Evolutionary conservation across 1,140 invertebrate genomes (phyloP), one percentile per base, ranked within the genome.

Genomic region (Proctacanthus coquilletti): DNA sequence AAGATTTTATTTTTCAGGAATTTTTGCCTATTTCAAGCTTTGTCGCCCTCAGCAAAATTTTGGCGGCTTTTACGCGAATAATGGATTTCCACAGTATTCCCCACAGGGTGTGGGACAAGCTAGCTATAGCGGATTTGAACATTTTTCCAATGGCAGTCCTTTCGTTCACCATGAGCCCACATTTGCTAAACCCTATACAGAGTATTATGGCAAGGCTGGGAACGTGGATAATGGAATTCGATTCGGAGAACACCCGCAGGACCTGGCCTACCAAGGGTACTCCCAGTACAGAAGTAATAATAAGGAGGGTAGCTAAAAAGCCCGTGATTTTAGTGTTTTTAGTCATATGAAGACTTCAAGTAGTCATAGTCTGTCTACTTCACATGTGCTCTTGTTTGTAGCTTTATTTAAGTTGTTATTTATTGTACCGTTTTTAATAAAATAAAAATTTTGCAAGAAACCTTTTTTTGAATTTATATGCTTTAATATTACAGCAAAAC

Each of bases 21-120:
- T 83, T 1, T 84, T 84, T 40, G 82, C 75, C 6, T 84, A 83
- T 61, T 83, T 84, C 55, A 82, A 82, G 49, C 63, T 84, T 18
- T 84, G 78, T 62, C 71, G 68, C 36, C 71, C 71, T 0, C 51
- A 67, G 15, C 29, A 38, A 20, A 21, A 38, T 20, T 32, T 32
- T 10, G 30, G 30, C 8, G 41, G 55, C 5, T 46, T 58, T 4
- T 58, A 40, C 56, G 59, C 29, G 27, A 56, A 9, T 63, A 63
- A 63, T 45, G 53, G 46, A 13, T 65, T 69, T 23, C 72, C 73
- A 15, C 71, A 74, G 47, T 76, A 76, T 50, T 68, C 66, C 1
- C 68, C 71, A 5, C 69, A 73, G 14, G 73, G 73, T 10, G 62
- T 77, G 8, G 71, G 72, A 17, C 45, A 66, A 3, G 61, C 65